A percentile compares a stretch with the other conserved stretches of the same genome.
Evolutionary conservation across 2,888 invertebrate genomes (phyloP).

Genomic region (Spisula subtruncata): DNA sequence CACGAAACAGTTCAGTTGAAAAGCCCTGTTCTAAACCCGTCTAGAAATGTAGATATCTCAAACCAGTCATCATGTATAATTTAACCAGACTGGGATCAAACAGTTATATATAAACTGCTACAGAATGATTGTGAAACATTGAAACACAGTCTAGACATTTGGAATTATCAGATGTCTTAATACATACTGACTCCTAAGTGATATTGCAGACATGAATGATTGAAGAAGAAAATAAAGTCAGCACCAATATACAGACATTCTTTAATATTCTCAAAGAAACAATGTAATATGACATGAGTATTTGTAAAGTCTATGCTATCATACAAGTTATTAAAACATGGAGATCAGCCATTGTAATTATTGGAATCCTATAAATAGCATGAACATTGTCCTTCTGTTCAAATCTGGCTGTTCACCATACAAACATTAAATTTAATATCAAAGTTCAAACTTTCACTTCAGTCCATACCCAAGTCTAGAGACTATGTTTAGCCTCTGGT

Average conservation of each 20-base stretch:
- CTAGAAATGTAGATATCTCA: too few species aligned
- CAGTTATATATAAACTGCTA: not conserved
- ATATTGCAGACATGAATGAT: conserved; percentile 16
- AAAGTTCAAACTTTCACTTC: too few species aligned
- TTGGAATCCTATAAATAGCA: not conserved
- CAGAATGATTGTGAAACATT: not conserved
- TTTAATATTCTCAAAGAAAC: not conserved
- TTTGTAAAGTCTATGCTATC: too few species aligned
- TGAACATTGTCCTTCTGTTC: too few species aligned
- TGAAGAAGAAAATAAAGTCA: not conserved
- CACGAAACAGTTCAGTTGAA: too few species aligned
- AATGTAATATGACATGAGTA: not conserved
- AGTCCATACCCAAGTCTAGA: too few species aligned
- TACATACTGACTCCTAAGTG: not conserved
- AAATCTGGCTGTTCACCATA: too few species aligned
- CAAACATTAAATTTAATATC: too few species aligned
- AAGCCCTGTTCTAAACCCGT: too few species aligned
- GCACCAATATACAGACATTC: not conserved
- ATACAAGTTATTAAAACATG: not conserved
- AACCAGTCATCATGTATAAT: not conserved
- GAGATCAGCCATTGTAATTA: not conserved
- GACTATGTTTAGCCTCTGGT: too few species aligned
- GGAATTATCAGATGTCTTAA: not conserved
- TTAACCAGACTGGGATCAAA: not conserved
- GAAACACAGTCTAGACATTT: not conserved